These are phyloP conservation scores for Cnemophilus loriae DNA, from an alignment of 2,113 vertebrate genomes.

Conservation along the genomic window DNA sequence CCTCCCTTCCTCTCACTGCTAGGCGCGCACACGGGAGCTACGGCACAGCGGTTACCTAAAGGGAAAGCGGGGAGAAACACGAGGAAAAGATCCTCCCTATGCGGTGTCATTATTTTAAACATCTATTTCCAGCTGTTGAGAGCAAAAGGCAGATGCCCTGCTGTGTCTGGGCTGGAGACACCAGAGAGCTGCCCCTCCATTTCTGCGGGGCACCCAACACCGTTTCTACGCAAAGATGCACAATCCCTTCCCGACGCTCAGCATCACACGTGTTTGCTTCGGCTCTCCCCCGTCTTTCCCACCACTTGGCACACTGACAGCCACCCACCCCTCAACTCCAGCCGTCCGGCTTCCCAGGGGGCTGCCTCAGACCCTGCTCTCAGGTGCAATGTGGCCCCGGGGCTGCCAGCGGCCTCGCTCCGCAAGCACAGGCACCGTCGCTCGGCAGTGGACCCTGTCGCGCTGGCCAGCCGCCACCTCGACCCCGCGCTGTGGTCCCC, in stretches of 20 bases:
- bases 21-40: neutral
- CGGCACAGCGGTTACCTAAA: neutral
- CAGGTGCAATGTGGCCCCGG: neutral
- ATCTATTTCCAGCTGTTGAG: neutral
- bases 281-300: too few species aligned
- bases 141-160: neutral
- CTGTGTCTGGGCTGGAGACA: neutral
- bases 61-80: neutral
- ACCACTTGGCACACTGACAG: neutral
- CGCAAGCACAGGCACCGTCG: neutral
- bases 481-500: neutral
- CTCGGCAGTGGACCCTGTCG: neutral
- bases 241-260: neutral
- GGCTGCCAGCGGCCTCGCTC: neutral
- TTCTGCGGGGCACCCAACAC: neutral
- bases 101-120: neutral
- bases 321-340: neutral
- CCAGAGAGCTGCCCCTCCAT: neutral
- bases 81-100: neutral
- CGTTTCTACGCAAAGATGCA: rapidly evolving
- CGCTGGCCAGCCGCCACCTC: neutral
- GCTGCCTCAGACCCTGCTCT: neutral
- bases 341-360: neutral
- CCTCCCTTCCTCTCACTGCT: neutral
- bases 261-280: neutral